A percentile compares a stretch with the other conserved stretches of the same genome.
phyloP scores from a whole-genome alignment of 2,797 vertebrate genomes.

The Sebastes taczanowskii region DNA sequence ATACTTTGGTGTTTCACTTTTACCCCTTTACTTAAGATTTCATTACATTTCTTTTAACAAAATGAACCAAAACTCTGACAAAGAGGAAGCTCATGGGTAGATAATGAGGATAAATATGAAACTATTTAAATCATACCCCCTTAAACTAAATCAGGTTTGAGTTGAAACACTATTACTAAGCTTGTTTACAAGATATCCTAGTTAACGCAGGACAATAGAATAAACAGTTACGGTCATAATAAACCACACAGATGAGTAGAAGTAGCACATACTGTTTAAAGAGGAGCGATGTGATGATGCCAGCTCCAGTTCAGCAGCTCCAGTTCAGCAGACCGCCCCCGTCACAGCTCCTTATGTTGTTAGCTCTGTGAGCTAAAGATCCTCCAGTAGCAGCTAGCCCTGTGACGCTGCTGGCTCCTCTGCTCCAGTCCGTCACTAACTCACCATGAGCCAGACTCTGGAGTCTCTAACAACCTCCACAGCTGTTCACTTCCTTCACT shows the following conservation, averaged over 20 bases:
- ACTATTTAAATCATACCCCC: too few species aligned
- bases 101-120: too few species aligned
- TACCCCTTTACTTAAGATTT: too few species aligned
- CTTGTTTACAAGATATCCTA: too few species aligned
- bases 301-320: conserved; percentile 55
- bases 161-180: too few species aligned
- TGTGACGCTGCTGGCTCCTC: conserved; percentile 41
- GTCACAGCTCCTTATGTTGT: not conserved
- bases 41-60: rapidly evolving
- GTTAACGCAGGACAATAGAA: too few species aligned
- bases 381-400: conserved; percentile 33
- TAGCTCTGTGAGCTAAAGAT: conserved; percentile 19
- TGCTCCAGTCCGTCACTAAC: not conserved
- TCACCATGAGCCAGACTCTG: not conserved
- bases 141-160: too few species aligned
- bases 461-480: not conserved
- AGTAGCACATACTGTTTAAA: conserved; percentile 56
- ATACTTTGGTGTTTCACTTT: too few species aligned
- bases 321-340: conserved; percentile 48
- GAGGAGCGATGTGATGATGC: conserved; percentile 40
- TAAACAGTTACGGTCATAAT: conserved; percentile 8
- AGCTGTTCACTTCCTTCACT: not conserved
- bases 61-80: too few species aligned
- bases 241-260: not conserved
- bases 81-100: too few species aligned